phyloP scores from a whole-genome alignment of 1,140 invertebrate species.

The Phortica variegata region DNA sequence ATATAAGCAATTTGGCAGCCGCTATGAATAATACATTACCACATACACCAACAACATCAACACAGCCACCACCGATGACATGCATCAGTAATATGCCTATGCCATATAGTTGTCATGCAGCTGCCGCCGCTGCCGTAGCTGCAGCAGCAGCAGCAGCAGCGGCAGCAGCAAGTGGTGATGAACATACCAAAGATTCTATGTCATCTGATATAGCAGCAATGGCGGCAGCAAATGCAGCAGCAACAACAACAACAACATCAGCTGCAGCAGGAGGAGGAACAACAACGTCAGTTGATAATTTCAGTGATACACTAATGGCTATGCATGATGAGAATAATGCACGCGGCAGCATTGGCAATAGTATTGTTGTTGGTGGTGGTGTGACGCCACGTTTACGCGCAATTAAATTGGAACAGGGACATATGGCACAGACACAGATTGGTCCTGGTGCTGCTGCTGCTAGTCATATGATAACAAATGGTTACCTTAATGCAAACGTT shows the following conservation, averaged over 20 bases:
- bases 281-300: neutral
- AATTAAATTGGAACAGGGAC: conserved; percentile 36
- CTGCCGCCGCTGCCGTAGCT: neutral
- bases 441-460: too few relatives aligned
- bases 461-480: too few relatives aligned
- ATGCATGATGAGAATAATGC: too few relatives aligned
- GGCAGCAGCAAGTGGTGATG: conserved; percentile 16
- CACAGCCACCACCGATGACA: conserved; percentile 26
- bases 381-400: conserved; percentile 31
- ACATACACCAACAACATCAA: too few relatives aligned
- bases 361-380: too few relatives aligned
- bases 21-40: too few relatives aligned
- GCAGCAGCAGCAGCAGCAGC: too few relatives aligned
- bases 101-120: too few relatives aligned
- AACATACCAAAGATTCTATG: conserved; percentile 19
- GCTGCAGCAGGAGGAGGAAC: neutral
- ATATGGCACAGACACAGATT: neutral
- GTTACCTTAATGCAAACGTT: too few relatives aligned
- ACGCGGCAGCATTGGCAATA: too few relatives aligned
- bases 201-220: conserved; percentile 11
- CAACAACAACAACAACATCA: neutral
- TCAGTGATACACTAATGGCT: conserved; percentile 5
- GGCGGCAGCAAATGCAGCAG: neutral
- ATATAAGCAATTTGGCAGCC: too few relatives aligned
- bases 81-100: conserved; percentile 22